A percentile compares a stretch with the other conserved stretches of the same genome.
Conservation (phyloP, 2,888 invertebrate species). For the Euzophera pinguis region DNA sequence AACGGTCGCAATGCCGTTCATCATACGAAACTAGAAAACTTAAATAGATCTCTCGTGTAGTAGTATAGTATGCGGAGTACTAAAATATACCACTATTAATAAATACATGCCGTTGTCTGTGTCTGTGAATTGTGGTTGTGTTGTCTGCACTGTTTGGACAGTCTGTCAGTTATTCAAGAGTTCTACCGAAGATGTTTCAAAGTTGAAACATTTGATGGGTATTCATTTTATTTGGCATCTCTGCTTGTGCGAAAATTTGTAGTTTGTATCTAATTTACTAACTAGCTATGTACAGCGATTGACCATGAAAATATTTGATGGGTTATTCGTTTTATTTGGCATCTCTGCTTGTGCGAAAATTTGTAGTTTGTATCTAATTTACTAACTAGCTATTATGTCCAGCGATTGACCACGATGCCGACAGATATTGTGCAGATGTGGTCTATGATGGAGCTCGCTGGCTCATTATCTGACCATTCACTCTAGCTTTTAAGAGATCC, state of each 20-base stretch:
- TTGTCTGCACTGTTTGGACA: slow-evolving; percentile 5
- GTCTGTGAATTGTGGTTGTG: background rate
- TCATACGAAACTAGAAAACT: slow-evolving; percentile 10
- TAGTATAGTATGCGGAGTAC: slow-evolving; percentile 15
- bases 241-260: no score
- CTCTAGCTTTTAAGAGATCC: no score
- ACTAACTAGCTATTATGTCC: no score
- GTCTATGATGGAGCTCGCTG: no score
- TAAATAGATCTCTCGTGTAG: slow-evolving; percentile 11
- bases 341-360: no score
- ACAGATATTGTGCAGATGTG: no score
- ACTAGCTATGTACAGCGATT: no score
- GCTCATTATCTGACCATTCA: no score
- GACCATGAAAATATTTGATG: background rate
- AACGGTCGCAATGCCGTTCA: background rate
- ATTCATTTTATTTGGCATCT: background rate
- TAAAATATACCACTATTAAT: slow-evolving; percentile 34
- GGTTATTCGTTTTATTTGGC: background rate
- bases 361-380: no score
- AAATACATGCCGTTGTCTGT: slow-evolving; percentile 24
- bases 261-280: no score
- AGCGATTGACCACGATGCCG: no score
- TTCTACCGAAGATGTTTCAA: background rate
- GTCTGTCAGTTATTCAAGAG: background rate
- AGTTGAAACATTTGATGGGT: background rate